A percentile compares a stretch with the other conserved stretches of the same genome.
These are phyloP conservation scores for Beroe ovata DNA, from an alignment of 37 sponge, comb jelly and placozoan genomes.

Conservation along the genomic window DNA sequence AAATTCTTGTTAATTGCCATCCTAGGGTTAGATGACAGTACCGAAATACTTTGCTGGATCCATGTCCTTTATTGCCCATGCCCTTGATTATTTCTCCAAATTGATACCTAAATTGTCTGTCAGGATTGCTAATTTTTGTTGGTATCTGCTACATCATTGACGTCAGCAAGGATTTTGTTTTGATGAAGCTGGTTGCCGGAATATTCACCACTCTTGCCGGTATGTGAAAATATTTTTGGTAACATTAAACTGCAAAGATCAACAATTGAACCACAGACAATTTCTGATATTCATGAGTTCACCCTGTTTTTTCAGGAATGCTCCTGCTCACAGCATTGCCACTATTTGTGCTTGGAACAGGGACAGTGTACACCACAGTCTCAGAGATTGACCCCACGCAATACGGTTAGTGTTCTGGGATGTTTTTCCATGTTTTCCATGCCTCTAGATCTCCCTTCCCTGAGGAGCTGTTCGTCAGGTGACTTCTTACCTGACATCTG, in stretches of 20 bases:
- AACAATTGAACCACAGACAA: no score
- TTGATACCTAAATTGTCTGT: background rate
- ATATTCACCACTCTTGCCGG: slow-evolving; percentile 2
- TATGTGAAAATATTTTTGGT: background rate
- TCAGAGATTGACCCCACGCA: background rate
- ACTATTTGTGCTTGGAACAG: slow-evolving; percentile 23
- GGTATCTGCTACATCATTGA: slow-evolving; percentile 33
- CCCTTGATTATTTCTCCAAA: no score
- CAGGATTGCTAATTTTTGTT: background rate
- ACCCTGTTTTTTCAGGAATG: background rate
- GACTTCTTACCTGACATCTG: no score
- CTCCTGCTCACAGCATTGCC: slow-evolving; percentile 3
- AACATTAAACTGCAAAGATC: background rate
- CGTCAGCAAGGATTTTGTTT: slow-evolving; percentile 25
- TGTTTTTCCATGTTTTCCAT: no score
- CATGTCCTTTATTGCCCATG: no score
- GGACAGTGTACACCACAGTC: background rate
- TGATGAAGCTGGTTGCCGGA: background rate
- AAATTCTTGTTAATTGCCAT: no score
- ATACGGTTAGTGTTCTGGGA: background rate
- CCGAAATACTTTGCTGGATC: no score
- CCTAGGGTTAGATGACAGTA: no score
- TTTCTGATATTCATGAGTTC: no score
- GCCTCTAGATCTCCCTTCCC: no score
- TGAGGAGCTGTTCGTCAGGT: no score